Percentiles rank a stretch among this genome's conserved stretches.
phyloP scores from a whole-genome alignment of 2,888 invertebrate genomes.

The Teinopalpus imperialis region DNA sequence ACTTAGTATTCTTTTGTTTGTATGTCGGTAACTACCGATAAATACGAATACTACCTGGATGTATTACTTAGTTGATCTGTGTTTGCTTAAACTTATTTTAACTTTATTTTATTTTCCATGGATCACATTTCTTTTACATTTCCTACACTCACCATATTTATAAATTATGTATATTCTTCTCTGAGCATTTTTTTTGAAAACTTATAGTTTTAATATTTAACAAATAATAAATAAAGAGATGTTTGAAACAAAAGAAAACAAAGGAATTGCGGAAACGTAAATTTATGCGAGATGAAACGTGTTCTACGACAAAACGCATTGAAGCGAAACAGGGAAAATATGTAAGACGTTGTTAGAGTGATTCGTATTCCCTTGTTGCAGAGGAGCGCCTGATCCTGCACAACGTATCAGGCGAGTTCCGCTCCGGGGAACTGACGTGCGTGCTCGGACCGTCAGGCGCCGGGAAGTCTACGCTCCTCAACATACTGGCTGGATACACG shows the following conservation, averaged over 20 bases:
- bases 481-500: constrained; percentile 89
- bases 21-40: no score
- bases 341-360: constrained; percentile 1
- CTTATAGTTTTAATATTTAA: no score
- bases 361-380: constrained; percentile 43
- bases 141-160: no score
- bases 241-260: neutral
- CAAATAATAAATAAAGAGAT: no score
- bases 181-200: no score
- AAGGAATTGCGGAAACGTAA: neutral
- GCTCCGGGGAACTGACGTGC: constrained; percentile 84
- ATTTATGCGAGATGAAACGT: neutral
- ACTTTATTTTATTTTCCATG: no score
- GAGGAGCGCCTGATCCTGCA: constrained; percentile 79
- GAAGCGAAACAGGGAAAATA: neutral
- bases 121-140: no score
- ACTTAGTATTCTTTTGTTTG: no score
- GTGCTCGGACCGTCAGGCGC: constrained; percentile 91
- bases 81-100: no score
- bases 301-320: neutral
- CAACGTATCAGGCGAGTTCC: constrained; percentile 82
- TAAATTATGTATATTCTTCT: no score
- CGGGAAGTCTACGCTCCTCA: constrained; percentile 88
- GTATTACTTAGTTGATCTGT: no score
- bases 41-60: no score